Evolutionary conservation across 2,888 invertebrate genomes (phyloP).

Genomic region (Omphaloscelis lunosa): DNA sequence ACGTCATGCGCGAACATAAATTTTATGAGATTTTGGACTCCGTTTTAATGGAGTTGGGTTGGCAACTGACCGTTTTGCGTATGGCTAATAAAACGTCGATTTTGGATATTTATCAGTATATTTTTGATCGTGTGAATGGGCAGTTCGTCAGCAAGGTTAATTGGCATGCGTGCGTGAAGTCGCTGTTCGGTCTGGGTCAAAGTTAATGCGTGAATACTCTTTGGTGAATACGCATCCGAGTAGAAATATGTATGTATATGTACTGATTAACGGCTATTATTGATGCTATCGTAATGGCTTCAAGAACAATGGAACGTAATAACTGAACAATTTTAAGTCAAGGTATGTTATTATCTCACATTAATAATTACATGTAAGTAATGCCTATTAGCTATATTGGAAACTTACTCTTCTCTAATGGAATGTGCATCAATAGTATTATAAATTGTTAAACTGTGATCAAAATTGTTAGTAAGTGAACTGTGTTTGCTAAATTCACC

Average conservation of each 20-base stretch:
- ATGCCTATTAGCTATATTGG: constrained; percentile 30
- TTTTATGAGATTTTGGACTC: constrained; percentile 83
- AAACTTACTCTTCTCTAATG: constrained; percentile 30
- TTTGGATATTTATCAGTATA: constrained; percentile 47
- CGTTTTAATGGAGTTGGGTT: constrained; percentile 80
- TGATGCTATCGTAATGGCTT: constrained; percentile 62
- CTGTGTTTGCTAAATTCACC: not conserved
- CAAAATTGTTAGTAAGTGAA: not conserved
- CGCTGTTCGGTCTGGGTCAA: constrained; percentile 68
- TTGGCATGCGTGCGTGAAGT: constrained; percentile 68
- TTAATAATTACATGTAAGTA: constrained; percentile 27
- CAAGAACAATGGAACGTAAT: constrained; percentile 63
- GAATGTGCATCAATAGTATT: constrained; percentile 4
- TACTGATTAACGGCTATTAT: constrained; percentile 64
- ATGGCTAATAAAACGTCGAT: constrained; percentile 72
- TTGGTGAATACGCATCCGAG: constrained; percentile 41
- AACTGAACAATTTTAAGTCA: constrained; percentile 52
- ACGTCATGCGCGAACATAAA: constrained; percentile 84
- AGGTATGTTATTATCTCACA: constrained; percentile 55
- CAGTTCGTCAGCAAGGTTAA: constrained; percentile 68
- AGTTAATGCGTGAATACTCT: constrained; percentile 67
- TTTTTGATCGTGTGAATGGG: constrained; percentile 53
- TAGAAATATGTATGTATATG: constrained; percentile 20
- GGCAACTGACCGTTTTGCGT: constrained; percentile 78
- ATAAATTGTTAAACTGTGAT: too few species aligned